Percentiles rank a stretch among this genome's conserved stretches.
Conservation (phyloP, 1,140 invertebrate species). For the Dendrolimus kikuchii region DNA sequence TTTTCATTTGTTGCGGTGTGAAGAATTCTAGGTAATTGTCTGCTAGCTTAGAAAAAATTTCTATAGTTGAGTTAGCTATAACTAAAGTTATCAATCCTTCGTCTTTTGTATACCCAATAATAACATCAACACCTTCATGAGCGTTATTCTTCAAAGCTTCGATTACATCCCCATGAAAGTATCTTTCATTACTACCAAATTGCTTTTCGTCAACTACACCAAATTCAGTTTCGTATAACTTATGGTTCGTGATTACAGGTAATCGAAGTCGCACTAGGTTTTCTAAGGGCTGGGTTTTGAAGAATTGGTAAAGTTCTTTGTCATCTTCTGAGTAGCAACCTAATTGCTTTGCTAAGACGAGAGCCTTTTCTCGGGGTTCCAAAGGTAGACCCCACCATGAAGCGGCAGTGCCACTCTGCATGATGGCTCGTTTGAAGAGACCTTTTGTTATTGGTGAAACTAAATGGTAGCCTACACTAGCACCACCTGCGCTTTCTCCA, state of each 20-base stretch:
- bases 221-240: constrained; percentile 13
- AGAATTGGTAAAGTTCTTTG: constrained; percentile 21
- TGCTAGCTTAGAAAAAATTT: background rate
- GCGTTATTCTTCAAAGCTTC: constrained; percentile 11
- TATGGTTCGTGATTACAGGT: constrained; percentile 5
- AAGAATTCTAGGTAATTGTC: constrained; percentile 12
- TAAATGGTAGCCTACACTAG: constrained; percentile 53
- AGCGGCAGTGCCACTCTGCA: constrained; percentile 27
- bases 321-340: constrained; percentile 23
- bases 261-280: constrained; percentile 6
- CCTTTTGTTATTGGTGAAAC: constrained; percentile 58
- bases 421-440: constrained; percentile 24
- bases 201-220: constrained; percentile 29
- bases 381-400: constrained; percentile 18
- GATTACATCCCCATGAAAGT: constrained; percentile 15
- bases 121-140: constrained; percentile 39
- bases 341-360: constrained; percentile 24
- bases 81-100: constrained; percentile 14
- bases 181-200: constrained; percentile 33
- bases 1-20: constrained; percentile 8
- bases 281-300: constrained; percentile 17
- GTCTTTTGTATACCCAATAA: constrained; percentile 26
- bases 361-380: constrained; percentile 23
- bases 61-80: background rate
- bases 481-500: constrained; percentile 74